Percentiles rank a stretch among this genome's conserved stretches.
Conservation (phyloP, 1,140 invertebrate species). For the Eumaeus atala region DNA sequence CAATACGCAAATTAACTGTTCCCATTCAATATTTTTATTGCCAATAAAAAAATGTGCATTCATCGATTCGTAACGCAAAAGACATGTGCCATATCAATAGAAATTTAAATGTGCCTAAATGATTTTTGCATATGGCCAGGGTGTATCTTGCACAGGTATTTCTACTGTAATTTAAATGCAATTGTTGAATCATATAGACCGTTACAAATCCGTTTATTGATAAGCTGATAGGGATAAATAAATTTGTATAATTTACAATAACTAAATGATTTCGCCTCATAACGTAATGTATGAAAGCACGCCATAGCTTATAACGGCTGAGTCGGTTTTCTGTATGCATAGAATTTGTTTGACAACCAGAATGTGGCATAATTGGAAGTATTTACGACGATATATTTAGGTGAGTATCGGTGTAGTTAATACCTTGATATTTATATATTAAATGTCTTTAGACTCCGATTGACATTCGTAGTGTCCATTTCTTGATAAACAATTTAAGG, state of each 20-base stretch:
- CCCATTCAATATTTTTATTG: constrained; percentile 61
- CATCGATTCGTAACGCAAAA: constrained; percentile 50
- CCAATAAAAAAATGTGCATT: constrained; percentile 63
- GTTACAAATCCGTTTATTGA: constrained; percentile 62
- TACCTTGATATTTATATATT: no score
- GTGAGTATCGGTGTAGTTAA: no score
- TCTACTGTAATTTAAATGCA: constrained; percentile 52
- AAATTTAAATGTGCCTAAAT: constrained; percentile 64
- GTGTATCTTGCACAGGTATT: constrained; percentile 9
- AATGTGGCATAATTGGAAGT: constrained; percentile 18
- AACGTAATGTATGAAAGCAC: neutral
- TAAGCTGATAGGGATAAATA: constrained; percentile 44
- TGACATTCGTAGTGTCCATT: no score
- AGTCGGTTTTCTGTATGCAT: neutral
- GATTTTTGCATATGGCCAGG: constrained; percentile 68
- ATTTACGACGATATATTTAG: neutral
- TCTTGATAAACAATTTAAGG: no score
- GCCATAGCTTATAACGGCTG: constrained; percentile 1
- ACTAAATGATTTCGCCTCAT: constrained; percentile 10
- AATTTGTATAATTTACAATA: constrained; percentile 22
- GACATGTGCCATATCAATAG: constrained; percentile 55
- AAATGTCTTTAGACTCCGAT: no score
- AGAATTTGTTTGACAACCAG: constrained; percentile 9
- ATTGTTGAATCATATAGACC: constrained; percentile 52
- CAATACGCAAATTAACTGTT: constrained; percentile 65